Percentiles rank a stretch among this genome's conserved stretches.
Evolutionary conservation across 1,140 invertebrate species (phyloP).

Genomic region (Drosophila eugracilis): DNA sequence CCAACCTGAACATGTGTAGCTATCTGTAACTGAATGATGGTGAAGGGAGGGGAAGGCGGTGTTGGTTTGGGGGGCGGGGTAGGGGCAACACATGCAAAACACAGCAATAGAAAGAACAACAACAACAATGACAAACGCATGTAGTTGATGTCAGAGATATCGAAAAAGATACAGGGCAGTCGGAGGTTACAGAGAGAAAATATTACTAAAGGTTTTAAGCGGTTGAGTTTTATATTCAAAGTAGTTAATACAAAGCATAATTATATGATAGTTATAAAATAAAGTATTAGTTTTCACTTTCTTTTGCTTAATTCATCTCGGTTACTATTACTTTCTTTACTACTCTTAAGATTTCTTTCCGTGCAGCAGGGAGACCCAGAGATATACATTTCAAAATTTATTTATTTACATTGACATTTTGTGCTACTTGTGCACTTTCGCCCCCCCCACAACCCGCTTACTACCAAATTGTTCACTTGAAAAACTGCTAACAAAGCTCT

Average conservation of each 20-base stretch:
- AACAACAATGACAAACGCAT: slow-evolving; percentile 45
- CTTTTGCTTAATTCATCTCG: too few species aligned
- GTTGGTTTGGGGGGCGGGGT: not conserved
- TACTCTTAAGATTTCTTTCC: not conserved
- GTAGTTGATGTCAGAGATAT: slow-evolving; percentile 70
- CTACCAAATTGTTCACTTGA: slow-evolving; percentile 52
- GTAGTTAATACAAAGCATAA: too few species aligned
- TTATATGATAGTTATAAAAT: too few species aligned
- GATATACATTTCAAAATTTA: slow-evolving; percentile 80
- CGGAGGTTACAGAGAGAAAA: slow-evolving; percentile 5
- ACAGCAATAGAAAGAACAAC: slow-evolving; percentile 55
- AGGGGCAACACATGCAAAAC: slow-evolving; percentile 68
- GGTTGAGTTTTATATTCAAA: too few species aligned
- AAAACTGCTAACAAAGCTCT: slow-evolving; percentile 80
- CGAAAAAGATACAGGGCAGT: slow-evolving; percentile 17
- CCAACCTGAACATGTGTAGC: slow-evolving; percentile 81
- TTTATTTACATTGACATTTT: slow-evolving; percentile 83
- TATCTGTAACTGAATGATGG: slow-evolving; percentile 55
- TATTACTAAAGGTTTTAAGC: too few species aligned
- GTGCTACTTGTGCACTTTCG: slow-evolving; percentile 76
- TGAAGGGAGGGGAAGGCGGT: not conserved
- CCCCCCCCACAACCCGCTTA: not conserved
- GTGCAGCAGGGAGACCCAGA: slow-evolving; percentile 31
- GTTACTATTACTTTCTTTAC: too few species aligned
- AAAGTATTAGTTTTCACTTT: too few species aligned